Evolutionary conservation across 1,140 invertebrate species (phyloP).

Genomic region (Euschistus heros): DNA sequence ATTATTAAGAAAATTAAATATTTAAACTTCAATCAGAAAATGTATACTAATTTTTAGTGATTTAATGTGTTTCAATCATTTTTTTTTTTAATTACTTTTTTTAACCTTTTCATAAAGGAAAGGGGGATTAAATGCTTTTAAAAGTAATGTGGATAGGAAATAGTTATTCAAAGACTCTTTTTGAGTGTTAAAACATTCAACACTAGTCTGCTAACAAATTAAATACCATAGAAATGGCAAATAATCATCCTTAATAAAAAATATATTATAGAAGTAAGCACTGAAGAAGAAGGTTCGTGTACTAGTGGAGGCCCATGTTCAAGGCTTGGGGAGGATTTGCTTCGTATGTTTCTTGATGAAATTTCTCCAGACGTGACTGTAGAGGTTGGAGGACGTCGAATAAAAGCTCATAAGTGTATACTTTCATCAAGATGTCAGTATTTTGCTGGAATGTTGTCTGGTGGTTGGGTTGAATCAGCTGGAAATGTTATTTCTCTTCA

Average conservation of each 20-base stretch:
- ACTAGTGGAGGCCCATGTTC: slow-evolving; percentile 43
- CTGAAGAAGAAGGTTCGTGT: slow-evolving; percentile 41
- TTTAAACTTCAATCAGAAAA: too few species aligned
- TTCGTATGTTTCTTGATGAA: slow-evolving; percentile 82
- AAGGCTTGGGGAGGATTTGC: slow-evolving; percentile 68
- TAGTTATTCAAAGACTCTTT: too few species aligned
- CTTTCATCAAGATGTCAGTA: slow-evolving; percentile 79
- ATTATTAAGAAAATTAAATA: too few species aligned
- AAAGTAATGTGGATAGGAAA: too few species aligned
- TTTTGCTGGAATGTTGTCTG: slow-evolving; percentile 78
- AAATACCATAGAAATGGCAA: too few species aligned
- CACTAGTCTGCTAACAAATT: too few species aligned
- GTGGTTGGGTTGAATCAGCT: slow-evolving; percentile 66
- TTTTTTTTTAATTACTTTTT: too few species aligned
- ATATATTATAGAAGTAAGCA: slow-evolving; percentile 36
- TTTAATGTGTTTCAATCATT: too few species aligned
- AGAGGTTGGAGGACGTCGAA: slow-evolving; percentile 61
- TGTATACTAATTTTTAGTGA: too few species aligned
- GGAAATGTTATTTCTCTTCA: slow-evolving; percentile 71
- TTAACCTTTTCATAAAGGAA: too few species aligned
- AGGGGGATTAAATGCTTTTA: too few species aligned
- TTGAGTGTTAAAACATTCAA: too few species aligned
- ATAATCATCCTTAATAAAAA: background rate
- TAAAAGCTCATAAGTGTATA: slow-evolving; percentile 83
- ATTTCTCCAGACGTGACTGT: slow-evolving; percentile 74